Evolutionary conservation across 2,888 invertebrate genomes (phyloP), one percentile per base, ranked within the genome.

Genomic region (Julus scandinavius): DNA sequence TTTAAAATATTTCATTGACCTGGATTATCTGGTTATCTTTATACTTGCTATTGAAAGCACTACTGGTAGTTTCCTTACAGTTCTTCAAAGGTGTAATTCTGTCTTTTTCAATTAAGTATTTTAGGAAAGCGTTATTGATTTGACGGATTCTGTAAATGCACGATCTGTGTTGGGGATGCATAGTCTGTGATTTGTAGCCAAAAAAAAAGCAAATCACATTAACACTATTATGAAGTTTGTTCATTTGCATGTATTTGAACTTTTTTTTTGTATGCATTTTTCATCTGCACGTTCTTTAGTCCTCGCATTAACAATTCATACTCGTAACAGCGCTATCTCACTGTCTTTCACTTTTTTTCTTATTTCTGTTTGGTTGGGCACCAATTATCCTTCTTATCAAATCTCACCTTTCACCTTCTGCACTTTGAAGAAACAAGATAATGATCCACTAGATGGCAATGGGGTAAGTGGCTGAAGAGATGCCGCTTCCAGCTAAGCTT

Each of bases 361-460:
- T 86, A 41, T 49, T 86, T 86, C 86, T 86, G 86, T 86, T 85
- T 85, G 85, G 85, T 85, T 85, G 86, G 54, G 15, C 54, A 49
- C 54, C 86, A 86, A 45, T 86, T 86, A 38, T 45, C 20, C 50
- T 86, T 50, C 17, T 49, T 49, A 85, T n/a, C 85, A 41, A 85
- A 85, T 20, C 38, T 85, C 85, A 85, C 40, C 85, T 45, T 41
- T 85, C 85, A 85, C 85, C 63, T 63, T 11, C 85, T 85, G 85
- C 85, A 85, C 45, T 85, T 85, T 85, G 85, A 85, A 85, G 85
- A 85, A 40, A 41, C 40, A 40, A n/a, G 85, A 85, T 85, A 41
- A 40, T 85, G 85, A 45, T 17, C 40, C 85, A 17, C 5, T 85
- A 41, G 85, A 85, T 85, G 85, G 45, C 45, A 85, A 38, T 40